Base-by-base conservation (phyloP, 2,113 vertebrate genomes). In the Pomatostomus ruficeps region DNA sequence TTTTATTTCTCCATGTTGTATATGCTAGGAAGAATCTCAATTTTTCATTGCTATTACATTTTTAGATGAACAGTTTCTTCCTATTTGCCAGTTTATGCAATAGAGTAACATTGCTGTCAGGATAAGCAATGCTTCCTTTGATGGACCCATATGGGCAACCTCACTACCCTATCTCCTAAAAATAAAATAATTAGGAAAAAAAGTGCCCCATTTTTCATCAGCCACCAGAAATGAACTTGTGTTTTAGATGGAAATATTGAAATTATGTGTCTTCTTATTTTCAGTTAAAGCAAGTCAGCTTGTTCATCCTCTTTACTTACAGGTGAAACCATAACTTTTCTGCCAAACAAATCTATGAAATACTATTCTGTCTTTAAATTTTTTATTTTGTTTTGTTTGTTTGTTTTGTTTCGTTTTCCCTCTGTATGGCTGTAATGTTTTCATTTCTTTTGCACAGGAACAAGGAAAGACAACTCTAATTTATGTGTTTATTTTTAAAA, bases 31-130 rank as follows among this genome's bases (percentile, higher is more conserved):
- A 79, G 26, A 76, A 65, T 90, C 25, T 90, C 36, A 18, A 14
- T 38, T 45, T 94, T 88, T 88, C 74, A 19, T 67, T 71, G 18
- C 36, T 80, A 13, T 77, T 80, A 23, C 24, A 77, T 88, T 74
- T 86, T 71, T 35, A 78, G 59, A 88, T 38, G 7, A 91, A 43
- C 29, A 18, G 88, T 95, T 95, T 88, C 75, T 96, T 96, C 79
- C 59, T 72, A 71, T 90, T 95, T 80, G 63, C 6, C 61, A 49
- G 43, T 90, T 96, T 84, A 80, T 81, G 88, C 91, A 91, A 86
- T 42, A 76, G 23, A 17, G 31, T 48, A 70, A 89, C 68, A 79
- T 52, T 91, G 10, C 63, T 83, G 42, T 58, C 77, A 70, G 22
- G 23, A 71, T 40, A 36, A 29, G 29, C 49, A 80, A 20, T 16